phyloP scores from a whole-genome alignment of 2,888 invertebrate species.

The Dryococelus australis region DNA sequence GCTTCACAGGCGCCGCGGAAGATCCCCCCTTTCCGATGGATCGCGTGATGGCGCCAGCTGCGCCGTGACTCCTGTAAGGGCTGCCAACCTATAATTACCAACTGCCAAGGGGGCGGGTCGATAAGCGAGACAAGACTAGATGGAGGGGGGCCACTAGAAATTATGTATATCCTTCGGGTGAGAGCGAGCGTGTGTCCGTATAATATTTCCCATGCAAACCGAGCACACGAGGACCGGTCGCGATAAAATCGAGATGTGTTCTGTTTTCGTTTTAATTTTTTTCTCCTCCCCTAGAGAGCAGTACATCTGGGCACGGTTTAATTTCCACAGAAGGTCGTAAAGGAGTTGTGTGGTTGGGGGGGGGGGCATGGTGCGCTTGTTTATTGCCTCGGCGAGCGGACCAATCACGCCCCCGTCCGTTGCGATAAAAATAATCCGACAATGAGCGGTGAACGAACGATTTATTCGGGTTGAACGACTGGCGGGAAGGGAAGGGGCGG shows the following conservation, averaged over 20 bases:
- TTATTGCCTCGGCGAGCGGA: background rate
- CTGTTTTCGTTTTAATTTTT: too few species aligned
- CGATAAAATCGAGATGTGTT: background rate
- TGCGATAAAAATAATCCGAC: background rate
- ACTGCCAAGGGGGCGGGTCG: background rate
- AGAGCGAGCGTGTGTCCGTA: background rate
- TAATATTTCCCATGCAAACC: too few species aligned
- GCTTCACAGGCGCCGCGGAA: too few species aligned
- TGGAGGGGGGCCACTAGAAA: background rate
- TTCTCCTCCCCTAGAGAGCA: background rate
- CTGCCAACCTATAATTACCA: slow-evolving; percentile 16
- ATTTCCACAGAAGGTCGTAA: too few species aligned
- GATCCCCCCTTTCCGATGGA: too few species aligned
- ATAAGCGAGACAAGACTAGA: too few species aligned
- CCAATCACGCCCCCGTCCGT: background rate
- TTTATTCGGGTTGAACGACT: slow-evolving; percentile 9
- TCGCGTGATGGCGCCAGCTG: background rate
- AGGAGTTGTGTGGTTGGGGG: background rate
- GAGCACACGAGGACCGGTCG: slow-evolving; percentile 7
- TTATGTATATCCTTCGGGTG: background rate
- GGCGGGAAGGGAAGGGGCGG: background rate
- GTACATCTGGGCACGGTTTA: background rate
- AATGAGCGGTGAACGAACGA: slow-evolving; percentile 6
- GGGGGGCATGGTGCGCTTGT: background rate
- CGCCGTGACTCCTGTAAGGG: background rate